These are phyloP conservation scores for Clepsis dumicolana DNA, from an alignment of 2,888 invertebrate species.

Conservation along the genomic window DNA sequence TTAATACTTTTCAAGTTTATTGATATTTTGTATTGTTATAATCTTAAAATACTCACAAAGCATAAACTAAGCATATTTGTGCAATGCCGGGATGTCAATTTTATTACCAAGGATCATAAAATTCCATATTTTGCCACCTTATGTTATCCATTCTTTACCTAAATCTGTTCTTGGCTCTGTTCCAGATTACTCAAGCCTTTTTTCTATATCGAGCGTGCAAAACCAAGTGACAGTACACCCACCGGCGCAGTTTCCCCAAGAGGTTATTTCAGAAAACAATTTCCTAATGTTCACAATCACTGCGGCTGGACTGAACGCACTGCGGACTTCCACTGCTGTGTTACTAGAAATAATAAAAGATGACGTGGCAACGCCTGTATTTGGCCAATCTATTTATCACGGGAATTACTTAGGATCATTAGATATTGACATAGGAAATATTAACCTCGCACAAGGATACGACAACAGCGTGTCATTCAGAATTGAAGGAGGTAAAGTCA, in stretches of 20 bases:
- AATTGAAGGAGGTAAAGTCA: slow-evolving; percentile 66
- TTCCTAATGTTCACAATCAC: slow-evolving; percentile 62
- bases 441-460: slow-evolving; percentile 66
- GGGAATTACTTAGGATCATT: slow-evolving; percentile 55
- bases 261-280: slow-evolving; percentile 61
- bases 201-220: slow-evolving; percentile 51
- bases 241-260: slow-evolving; percentile 56
- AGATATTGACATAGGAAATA: slow-evolving; percentile 56
- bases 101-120: not conserved
- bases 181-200: slow-evolving; percentile 62
- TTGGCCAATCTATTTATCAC: slow-evolving; percentile 63
- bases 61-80: too few relatives aligned
- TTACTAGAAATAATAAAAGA: slow-evolving; percentile 70
- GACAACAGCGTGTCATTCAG: slow-evolving; percentile 60
- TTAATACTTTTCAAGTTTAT: not conserved
- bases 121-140: slow-evolving; percentile 2
- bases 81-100: too few relatives aligned
- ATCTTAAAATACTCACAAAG: too few relatives aligned
- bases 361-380: slow-evolving; percentile 65
- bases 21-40: not conserved
- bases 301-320: slow-evolving; percentile 64
- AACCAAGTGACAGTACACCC: slow-evolving; percentile 58
- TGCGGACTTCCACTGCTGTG: slow-evolving; percentile 61
- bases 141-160: slow-evolving; percentile 4
- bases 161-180: slow-evolving; percentile 40